Evolutionary conservation across 2,888 invertebrate genomes (phyloP), one percentile per base, ranked within the genome.

Genomic region (Hirudinaria manillensis): DNA sequence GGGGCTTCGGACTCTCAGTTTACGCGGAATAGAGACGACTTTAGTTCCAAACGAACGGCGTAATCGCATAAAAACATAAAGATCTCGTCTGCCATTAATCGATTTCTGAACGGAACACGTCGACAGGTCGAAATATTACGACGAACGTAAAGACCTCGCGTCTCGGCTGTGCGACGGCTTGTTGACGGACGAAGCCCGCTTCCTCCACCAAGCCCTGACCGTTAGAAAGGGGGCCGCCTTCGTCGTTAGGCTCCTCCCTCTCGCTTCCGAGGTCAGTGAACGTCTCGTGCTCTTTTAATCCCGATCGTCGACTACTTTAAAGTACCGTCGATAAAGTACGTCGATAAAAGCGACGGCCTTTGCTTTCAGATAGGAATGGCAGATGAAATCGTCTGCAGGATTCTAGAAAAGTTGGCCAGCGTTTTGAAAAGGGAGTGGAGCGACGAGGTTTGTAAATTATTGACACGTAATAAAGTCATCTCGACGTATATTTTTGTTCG

Each of bases 191-290:
- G 29, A 51, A 36, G 32, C 45, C 21, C 29, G 55, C 13, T 78
- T 80, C 70, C 82, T 83, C 76, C 76, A 80, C 65, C 80, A 81
- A 75, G 79, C 82, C 13, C 79, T 83, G 78, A 79, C 81, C 21
- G 80, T 84, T 4, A 80, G 83, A 34, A 84, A 84, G 76, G 84
- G 84, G 6, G 79, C 82, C 70, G 81, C 81, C 75, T 79, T 84
- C 19, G 79, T 83, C 16, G 80, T 81, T 29, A 78, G 84, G 67
- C 81, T 82, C 4, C 78, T 84, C 74, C 83, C 83, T 4, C 77
- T 83, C 10, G 61, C 29, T 29, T 24, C 29, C 7, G 61, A 61
- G 61, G 61, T 61, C 24, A 61, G 45, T 45, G 45, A 45, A 3
- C n/a, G n/a, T n/a, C n/a, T n/a, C n/a, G n/a, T n/a, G n/a, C n/a